Evolutionary conservation across 2,888 invertebrate genomes (phyloP).

Genomic region (Serrognathus titanus): DNA sequence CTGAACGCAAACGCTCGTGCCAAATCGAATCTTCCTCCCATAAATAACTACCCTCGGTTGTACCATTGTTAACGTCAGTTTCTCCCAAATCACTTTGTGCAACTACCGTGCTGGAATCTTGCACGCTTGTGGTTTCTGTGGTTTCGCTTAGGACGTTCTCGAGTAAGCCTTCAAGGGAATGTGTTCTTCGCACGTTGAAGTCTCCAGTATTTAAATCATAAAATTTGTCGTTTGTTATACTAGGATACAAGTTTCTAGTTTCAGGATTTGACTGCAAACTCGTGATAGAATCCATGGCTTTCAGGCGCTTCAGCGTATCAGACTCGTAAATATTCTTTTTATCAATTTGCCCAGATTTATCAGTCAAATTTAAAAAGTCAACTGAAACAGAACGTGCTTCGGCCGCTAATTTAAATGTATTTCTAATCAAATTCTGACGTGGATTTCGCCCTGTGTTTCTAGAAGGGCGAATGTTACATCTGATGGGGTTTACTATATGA

Average conservation of each 20-base stretch:
- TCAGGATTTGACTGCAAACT: slow-evolving; percentile 52
- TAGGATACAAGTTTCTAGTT: slow-evolving; percentile 49
- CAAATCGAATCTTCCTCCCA: slow-evolving; percentile 83
- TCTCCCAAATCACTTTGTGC: slow-evolving; percentile 7
- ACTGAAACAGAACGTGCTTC: slow-evolving; percentile 62
- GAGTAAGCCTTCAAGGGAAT: slow-evolving; percentile 59
- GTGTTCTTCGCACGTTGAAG: slow-evolving; percentile 49
- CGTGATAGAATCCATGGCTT: slow-evolving; percentile 54
- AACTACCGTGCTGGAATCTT: slow-evolving; percentile 16
- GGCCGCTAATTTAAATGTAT: slow-evolving; percentile 54
- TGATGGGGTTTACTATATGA: slow-evolving; percentile 70
- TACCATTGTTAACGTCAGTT: slow-evolving; percentile 8
- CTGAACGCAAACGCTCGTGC: slow-evolving; percentile 74
- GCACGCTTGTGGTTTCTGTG: slow-evolving; percentile 22
- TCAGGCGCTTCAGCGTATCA: slow-evolving; percentile 58
- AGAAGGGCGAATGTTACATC: slow-evolving; percentile 38
- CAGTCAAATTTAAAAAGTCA: slow-evolving; percentile 63
- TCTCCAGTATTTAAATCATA: slow-evolving; percentile 23
- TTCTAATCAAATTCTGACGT: slow-evolving; percentile 28
- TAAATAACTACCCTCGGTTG: slow-evolving; percentile 62
- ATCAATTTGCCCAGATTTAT: slow-evolving; percentile 63
- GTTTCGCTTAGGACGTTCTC: slow-evolving; percentile 51
- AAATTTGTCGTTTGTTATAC: slow-evolving; percentile 39
- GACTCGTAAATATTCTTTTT: slow-evolving; percentile 72
- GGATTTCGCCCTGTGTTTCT: slow-evolving; percentile 28